Base-by-base conservation (phyloP, 2,888 invertebrate species). In the Zhuqinia jingwanae region DNA sequence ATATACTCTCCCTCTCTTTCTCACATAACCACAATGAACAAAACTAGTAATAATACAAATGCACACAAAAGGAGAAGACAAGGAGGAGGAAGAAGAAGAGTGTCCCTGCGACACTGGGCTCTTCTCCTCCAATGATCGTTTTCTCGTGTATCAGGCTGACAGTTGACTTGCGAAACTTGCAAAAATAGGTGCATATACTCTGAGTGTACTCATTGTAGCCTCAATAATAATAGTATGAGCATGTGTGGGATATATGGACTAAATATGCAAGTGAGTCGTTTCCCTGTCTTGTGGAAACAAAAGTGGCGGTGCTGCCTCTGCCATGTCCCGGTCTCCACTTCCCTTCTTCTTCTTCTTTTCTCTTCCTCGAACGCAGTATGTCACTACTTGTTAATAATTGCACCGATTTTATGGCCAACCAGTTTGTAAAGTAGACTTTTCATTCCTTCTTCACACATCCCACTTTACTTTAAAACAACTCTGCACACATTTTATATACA, bases 351-450 rank as follows among this genome's bases (percentile, higher is more conserved):
- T n/a, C n/a, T 27, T n/a, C 30, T n/a, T 60, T 15, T 73, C 42
- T 58, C 36, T 60, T 27, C 56, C 58, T 70, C 58, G 45, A 63
- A 63, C 36, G 11, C 82, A 76, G 36, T 56, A 13, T 84, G 77
- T 84, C 45, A 76, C 25, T 77, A 42, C 84, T 68, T 77, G 77
- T 58, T 70, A 77, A 68, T 84, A 84, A 84, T 84, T 84, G 84
- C 84, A 84, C 27, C 68, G 68, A 77, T 84, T 84, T 84, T 77
- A 84, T 70, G 70, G 78, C 27, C 84, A 77, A 45, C 53, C 68
- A 70, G 77, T 53, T 76, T 65, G n/a, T 83, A 36, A 73, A 77
- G 50, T 45, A 76, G n/a, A n/a, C n/a, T n/a, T n/a, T 36, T 36
- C 76, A 73, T 30, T 22, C 76, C 50, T 50, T 17, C 84, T 76